phyloP scores from a whole-genome alignment of 2,113 vertebrate species.

The Calyptommatus sinebrachiatus region DNA sequence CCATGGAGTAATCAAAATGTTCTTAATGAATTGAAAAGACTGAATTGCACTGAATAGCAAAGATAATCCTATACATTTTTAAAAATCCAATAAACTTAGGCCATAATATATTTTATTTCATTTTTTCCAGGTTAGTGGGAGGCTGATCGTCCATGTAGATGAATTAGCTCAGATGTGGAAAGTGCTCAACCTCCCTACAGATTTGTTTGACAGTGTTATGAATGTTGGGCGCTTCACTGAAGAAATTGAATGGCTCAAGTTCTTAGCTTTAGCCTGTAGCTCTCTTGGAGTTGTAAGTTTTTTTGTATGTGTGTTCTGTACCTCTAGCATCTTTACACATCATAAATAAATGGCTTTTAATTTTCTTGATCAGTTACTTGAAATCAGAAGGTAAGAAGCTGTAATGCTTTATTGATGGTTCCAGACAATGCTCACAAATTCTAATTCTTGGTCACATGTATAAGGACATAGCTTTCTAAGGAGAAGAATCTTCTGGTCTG shows the following conservation, averaged over 20 bases:
- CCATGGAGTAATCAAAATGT: neutral
- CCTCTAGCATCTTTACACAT: neutral
- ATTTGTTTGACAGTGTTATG: constrained; percentile 60
- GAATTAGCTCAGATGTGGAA: constrained; percentile 63
- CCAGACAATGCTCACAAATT: too few species aligned
- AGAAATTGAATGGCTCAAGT: constrained; percentile 63
- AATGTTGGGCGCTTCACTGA: constrained; percentile 58
- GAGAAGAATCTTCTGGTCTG: neutral
- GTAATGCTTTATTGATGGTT: too few species aligned
- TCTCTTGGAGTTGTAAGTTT: constrained; percentile 60
- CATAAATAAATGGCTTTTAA: neutral
- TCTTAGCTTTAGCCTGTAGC: constrained; percentile 63
- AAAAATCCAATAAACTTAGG: neutral
- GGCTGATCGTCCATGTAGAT: constrained; percentile 42
- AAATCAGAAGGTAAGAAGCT: neutral
- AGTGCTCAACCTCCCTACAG: constrained; percentile 53
- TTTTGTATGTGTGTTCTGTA: constrained; percentile 22
- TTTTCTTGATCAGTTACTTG: constrained; percentile 11
- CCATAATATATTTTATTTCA: neutral
- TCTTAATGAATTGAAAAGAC: neutral
- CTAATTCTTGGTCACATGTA: too few species aligned
- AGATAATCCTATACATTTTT: neutral
- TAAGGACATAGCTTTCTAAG: neutral
- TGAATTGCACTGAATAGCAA: neutral
- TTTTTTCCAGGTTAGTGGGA: constrained; percentile 48